These are phyloP conservation scores for Lasioglossum albipes DNA, from an alignment of 1,140 invertebrate genomes.

Conservation along the genomic window DNA sequence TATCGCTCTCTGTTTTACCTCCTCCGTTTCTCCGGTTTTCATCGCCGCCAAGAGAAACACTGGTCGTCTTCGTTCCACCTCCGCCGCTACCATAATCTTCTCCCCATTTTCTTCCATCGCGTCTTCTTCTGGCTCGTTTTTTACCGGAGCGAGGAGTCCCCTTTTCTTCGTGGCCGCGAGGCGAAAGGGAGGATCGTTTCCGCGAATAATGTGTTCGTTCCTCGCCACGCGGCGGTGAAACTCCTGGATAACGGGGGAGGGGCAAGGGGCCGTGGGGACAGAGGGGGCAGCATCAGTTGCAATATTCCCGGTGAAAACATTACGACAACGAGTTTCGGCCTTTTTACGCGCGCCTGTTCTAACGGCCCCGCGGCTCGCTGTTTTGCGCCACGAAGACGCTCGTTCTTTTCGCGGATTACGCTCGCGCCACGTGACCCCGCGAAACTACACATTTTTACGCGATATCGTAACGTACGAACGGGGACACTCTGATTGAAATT, in stretches of 20 bases:
- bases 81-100: slow-evolving; percentile 34
- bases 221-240: slow-evolving; percentile 41
- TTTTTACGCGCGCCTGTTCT: slow-evolving; percentile 28
- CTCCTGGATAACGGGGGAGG: slow-evolving; percentile 35
- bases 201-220: slow-evolving; percentile 61
- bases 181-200: slow-evolving; percentile 64
- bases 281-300: slow-evolving; percentile 31
- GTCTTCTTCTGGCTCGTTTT: slow-evolving; percentile 45
- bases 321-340: slow-evolving; percentile 49
- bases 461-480: not conserved
- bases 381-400: slow-evolving; percentile 1
- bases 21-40: slow-evolving; percentile 40
- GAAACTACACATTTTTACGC: not conserved
- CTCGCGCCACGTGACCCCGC: slow-evolving; percentile 8
- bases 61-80: slow-evolving; percentile 21
- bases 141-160: slow-evolving; percentile 43
- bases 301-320: slow-evolving; percentile 53
- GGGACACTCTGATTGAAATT: no score
- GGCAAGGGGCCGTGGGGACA: not conserved
- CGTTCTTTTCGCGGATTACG: slow-evolving; percentile 2
- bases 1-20: not conserved
- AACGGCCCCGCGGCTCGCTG: slow-evolving; percentile 24
- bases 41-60: slow-evolving; percentile 15
- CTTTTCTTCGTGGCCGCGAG: slow-evolving; percentile 55
- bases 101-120: slow-evolving; percentile 48